Conservation (phyloP, 2,113 vertebrate species). For the Nerophis lumbriciformis region DNA sequence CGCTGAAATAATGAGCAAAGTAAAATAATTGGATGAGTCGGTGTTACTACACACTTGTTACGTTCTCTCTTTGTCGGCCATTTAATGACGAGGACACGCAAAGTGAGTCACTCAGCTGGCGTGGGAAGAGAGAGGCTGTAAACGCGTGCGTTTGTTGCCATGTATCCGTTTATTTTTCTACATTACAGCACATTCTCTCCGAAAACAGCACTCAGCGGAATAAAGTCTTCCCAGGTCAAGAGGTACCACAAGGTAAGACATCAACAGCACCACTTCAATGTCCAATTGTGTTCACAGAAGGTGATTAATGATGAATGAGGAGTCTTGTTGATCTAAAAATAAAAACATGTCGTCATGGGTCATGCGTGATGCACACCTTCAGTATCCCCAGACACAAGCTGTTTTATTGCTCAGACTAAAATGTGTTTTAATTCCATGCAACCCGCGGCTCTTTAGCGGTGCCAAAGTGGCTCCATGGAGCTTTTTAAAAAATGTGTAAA, state of each 20-base stretch:
- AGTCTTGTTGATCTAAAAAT: background rate
- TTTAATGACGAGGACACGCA: conserved; percentile 13
- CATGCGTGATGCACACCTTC: background rate
- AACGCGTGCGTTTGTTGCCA: conserved; percentile 9
- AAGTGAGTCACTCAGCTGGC: conserved; percentile 14
- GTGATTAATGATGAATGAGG: background rate
- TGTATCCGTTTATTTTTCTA: conserved; percentile 28
- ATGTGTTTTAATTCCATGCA: no score
- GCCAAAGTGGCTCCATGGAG: no score
- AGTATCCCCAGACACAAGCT: no score
- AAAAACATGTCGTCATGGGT: background rate
- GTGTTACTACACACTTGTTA: background rate
- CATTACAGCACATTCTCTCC: conserved; percentile 17
- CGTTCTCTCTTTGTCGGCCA: conserved; percentile 9
- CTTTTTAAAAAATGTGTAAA: no score
- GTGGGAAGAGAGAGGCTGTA: conserved; percentile 10
- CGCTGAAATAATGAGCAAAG: background rate
- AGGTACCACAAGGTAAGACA: conserved; percentile 8
- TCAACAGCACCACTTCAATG: background rate
- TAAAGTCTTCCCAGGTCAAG: conserved; percentile 2
- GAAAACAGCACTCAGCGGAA: conserved; percentile 14
- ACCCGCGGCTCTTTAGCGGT: no score
- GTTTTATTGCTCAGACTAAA: no score
- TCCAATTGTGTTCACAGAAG: background rate
- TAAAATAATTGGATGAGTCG: conserved; percentile 2